Evolutionary conservation across 2,797 vertebrate genomes (phyloP), one percentile per base, ranked within the genome.

Genomic region (Acrocephalus scirpaceus): DNA sequence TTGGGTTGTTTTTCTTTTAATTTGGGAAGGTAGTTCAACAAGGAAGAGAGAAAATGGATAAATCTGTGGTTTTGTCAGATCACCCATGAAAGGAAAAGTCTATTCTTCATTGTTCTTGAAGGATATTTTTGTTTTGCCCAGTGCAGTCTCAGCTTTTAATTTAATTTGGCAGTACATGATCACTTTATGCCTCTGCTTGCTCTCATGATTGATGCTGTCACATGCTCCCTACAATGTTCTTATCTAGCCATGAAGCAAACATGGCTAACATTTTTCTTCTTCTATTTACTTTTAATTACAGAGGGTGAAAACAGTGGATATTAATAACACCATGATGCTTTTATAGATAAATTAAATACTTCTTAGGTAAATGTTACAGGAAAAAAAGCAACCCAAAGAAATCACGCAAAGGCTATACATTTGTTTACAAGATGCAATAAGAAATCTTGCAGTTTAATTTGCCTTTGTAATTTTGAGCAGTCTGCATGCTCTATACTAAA

Each of bases 241-340:
- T 84, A 42, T 58, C 69, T 92, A 78, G 23, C 23, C 44, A 78
- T 26, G 47, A 90, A 61, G n/a, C 6, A 90, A 83, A 72, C 9
- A 30, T 21, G 14, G 9, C 7, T 14, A 82, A 65, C 2, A 27
- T 38, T 85, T 71, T 83, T 32, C 54, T 62, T 77, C 20, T 61
- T 57, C 48, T 65, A 27, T 86, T 51, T 77, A 32, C 4, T 95
- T 95, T 92, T 86, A 58, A 92, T 93, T 94, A 95, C 65, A 90
- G 23, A 48, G 27, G 11, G 13, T 40, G 74, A 93, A 88, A 94
- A 22, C 12, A 54, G 30, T 36, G 58, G 36, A 60, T 51, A 90
- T 30, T 90, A 92, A 53, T 61, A 78, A 72, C 3, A 85, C 22
- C 16, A 65, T 12, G 3, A 65, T 54, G 3, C 45, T 42, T 88